Evolutionary conservation across 1,140 invertebrate species (phyloP).

Genomic region (Pseudomyrmex gracilis): DNA sequence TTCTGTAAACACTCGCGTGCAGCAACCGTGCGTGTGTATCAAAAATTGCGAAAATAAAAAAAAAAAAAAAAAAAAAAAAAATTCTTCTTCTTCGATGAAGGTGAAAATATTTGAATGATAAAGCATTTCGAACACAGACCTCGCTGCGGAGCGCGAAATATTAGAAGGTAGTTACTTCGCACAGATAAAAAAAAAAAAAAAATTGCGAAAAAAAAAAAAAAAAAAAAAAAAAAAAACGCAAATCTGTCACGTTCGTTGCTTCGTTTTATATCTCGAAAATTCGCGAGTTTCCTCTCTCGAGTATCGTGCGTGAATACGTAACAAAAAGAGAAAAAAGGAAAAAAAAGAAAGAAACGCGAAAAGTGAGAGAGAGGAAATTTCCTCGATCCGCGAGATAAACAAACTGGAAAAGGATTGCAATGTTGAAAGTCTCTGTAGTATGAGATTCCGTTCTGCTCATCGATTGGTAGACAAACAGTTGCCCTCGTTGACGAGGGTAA

Average conservation of each 20-base stretch:
- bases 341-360: constrained; percentile 28
- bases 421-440: constrained; percentile 53
- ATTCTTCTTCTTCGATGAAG: too few relatives aligned
- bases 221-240: too few relatives aligned
- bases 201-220: too few relatives aligned
- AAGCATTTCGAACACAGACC: too few relatives aligned
- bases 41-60: constrained; percentile 14
- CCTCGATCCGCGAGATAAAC: constrained; percentile 41
- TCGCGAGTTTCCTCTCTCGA: background rate
- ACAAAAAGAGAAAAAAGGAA: constrained; percentile 29
- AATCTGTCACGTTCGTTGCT: background rate
- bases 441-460: constrained; percentile 71
- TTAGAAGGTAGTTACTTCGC: too few relatives aligned
- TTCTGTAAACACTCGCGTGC: constrained; percentile 4
- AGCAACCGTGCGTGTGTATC: background rate
- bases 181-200: too few relatives aligned
- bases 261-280: background rate
- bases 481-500: constrained; percentile 66
- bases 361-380: constrained; percentile 65
- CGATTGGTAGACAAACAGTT: constrained; percentile 81
- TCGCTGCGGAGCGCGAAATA: too few relatives aligned
- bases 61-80: background rate
- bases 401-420: constrained; percentile 62
- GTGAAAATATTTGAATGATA: too few relatives aligned
- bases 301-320: background rate